Evolutionary conservation across 2,113 vertebrate genomes (phyloP), one percentile per base, ranked within the genome.

Genomic region (Vicugna pacos): DNA sequence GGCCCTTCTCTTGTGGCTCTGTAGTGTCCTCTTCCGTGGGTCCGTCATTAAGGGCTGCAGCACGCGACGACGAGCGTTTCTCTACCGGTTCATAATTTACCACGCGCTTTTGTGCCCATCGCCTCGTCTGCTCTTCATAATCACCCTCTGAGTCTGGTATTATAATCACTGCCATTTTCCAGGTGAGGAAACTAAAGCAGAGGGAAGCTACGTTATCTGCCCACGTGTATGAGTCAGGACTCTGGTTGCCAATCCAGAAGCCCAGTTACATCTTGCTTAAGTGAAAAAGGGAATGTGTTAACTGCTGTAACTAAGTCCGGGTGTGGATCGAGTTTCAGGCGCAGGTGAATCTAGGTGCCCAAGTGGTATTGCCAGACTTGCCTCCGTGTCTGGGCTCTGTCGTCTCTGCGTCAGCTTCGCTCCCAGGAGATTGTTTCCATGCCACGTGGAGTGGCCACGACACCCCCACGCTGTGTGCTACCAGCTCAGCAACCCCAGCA

Each of bases 81-180:
- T 72, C 77, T 62, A 56, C 20, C 22, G 19, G 1, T 42, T 91
- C 91, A 30, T 56, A 38, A 62, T 73, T 58, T n/a, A 15, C 42
- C 30, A 42, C 22, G 28, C 62, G 30, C 10, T 85, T 80, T 89
- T 48, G 32, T 0, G 12, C 10, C n/a, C 15, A 30, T 62, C 42
- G 28, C 48, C 22, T 54, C 30, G 42, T 89, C 22, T 65, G 14
- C 32, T 35, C 13, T 38, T 69, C 77, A 30, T 16, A 2, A 60
- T 42, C 20, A 67, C 28, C 60, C 50, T 88, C 90, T 79, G 13
- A 89, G 30, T 52, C 46, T 64, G 20, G 16, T 26, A 20, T 20
- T 62, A 24, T 13, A 80, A 82, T 94, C 22, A 26, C 12, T 91
- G 6, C 15, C 67, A 20, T 83, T 89, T 84, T 95, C 20, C 16